Evolutionary conservation across 2,888 invertebrate genomes (phyloP), one percentile per base, ranked within the genome.

Genomic region (Sarcophaga caerulescens): DNA sequence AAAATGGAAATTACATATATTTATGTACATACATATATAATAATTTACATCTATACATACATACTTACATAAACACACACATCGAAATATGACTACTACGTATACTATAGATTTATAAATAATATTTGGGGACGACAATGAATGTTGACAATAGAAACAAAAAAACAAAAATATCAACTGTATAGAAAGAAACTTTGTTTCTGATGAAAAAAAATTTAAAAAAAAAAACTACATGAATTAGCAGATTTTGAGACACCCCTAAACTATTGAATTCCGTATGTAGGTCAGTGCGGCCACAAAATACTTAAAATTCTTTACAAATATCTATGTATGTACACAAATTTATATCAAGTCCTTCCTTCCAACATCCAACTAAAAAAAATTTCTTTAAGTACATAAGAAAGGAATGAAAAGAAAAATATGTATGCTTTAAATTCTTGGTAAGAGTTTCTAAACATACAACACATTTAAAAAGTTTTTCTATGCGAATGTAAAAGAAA

Each of bases 231-330:
- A 21, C 68, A 75, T 68, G 82, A 82, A 82, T 83, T 77, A 77
- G 74, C 65, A 63, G 47, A 74, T 44, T 74, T 52, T 74, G 23
- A 74, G 69, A 78, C 74, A 86, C 74, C 74, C 81, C 74, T 80
- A 45, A 81, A 81, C 70, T 74, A 77, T 81, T 44, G 69, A n/a
- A 69, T 74, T 59, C 74, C 35, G 59, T 52, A 86, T 84, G 81
- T 86, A 74, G 86, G 86, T 84, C 86, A 86, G 81, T 84, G 81
- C 70, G 86, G 74, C 81, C 74, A 21, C 77, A 70, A 84, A 70
- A 77, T 84, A 75, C 83, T 81, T 74, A 83, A 59, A 83, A 83
- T 85, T 76, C 80, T 23, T 65, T 76, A 80, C 80, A 85, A 63
- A 79, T 35, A n/a, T n/a, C n/a, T n/a, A 35, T 35, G 35, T 19